Evolutionary conservation across 2,888 invertebrate genomes (phyloP).

Genomic region (Sceliomorpha sp.): DNA sequence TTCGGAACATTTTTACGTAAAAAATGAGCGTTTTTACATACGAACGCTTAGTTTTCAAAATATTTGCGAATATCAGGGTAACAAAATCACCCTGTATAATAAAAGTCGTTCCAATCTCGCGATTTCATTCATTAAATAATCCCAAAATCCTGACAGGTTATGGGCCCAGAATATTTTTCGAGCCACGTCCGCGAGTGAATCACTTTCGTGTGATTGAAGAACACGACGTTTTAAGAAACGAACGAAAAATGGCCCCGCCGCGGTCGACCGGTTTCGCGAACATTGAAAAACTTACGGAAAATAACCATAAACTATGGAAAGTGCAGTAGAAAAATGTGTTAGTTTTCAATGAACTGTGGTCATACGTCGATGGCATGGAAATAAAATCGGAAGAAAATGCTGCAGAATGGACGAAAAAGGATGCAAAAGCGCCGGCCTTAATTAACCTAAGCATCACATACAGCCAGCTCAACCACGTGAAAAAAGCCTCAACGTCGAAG

Average conservation of each 20-base stretch:
- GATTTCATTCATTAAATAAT: no score
- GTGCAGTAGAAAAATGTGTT: constrained; percentile 46
- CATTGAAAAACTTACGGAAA: constrained; percentile 36
- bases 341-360: constrained; percentile 43
- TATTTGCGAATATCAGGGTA: no score
- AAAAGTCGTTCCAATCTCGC: no score
- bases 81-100: no score
- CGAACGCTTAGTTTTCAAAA: no score
- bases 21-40: no score
- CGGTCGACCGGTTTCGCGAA: constrained; percentile 13
- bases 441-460: constrained; percentile 32
- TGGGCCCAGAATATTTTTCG: constrained; percentile 7
- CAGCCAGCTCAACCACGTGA: constrained; percentile 16
- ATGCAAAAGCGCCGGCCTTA: constrained; percentile 38
- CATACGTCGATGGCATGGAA: constrained; percentile 21
- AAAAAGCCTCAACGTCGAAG: constrained; percentile 11
- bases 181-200: constrained; percentile 20
- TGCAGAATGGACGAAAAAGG: constrained; percentile 26
- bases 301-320: constrained; percentile 47
- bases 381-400: constrained; percentile 22
- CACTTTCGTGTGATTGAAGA: constrained; percentile 31
- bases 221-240: constrained; percentile 12
- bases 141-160: constrained; percentile 14
- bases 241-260: constrained; percentile 19
- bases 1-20: no score